Conservation (phyloP, 1,140 invertebrate species). For the Drosophila auraria region DNA sequence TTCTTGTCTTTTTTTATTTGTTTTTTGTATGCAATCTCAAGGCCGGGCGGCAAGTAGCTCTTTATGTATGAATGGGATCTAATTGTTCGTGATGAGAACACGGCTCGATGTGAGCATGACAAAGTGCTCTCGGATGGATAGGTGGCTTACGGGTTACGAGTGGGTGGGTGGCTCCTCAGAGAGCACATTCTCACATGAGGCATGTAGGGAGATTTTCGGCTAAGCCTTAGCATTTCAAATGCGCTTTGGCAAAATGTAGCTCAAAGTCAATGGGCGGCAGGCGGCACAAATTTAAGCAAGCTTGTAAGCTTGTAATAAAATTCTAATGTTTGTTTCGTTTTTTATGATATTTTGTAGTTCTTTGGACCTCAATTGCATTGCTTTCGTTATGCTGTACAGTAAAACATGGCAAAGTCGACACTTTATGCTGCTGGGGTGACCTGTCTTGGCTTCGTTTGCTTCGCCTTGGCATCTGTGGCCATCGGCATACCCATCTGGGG, state of each 20-base stretch:
- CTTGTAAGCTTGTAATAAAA: neutral
- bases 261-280: conserved; percentile 44
- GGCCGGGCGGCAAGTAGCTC: conserved; percentile 74
- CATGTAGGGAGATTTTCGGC: conserved; percentile 24
- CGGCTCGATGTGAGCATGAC: conserved; percentile 30
- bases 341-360: conserved; percentile 11
- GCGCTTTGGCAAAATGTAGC: conserved; percentile 12
- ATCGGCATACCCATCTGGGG: conserved; percentile 92
- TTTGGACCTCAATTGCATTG: conserved; percentile 61
- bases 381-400: conserved; percentile 78
- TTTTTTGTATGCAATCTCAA: conserved; percentile 57
- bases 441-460: conserved; percentile 90
- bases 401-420: conserved; percentile 86
- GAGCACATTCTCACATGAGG: conserved; percentile 6
- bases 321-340: conserved; percentile 8
- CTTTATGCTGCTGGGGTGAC: conserved; percentile 91
- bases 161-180: conserved; percentile 18
- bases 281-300: conserved; percentile 40
- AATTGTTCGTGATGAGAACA: conserved; percentile 72
- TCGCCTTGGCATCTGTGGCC: conserved; percentile 91
- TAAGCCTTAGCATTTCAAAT: conserved; percentile 24
- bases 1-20: conserved; percentile 39
- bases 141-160: conserved; percentile 15
- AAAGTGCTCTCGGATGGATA: conserved; percentile 29
- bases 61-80: conserved; percentile 79